Evolutionary conservation across 2,888 invertebrate genomes (phyloP).

Genomic region (Peribatodes rhomboidaria): DNA sequence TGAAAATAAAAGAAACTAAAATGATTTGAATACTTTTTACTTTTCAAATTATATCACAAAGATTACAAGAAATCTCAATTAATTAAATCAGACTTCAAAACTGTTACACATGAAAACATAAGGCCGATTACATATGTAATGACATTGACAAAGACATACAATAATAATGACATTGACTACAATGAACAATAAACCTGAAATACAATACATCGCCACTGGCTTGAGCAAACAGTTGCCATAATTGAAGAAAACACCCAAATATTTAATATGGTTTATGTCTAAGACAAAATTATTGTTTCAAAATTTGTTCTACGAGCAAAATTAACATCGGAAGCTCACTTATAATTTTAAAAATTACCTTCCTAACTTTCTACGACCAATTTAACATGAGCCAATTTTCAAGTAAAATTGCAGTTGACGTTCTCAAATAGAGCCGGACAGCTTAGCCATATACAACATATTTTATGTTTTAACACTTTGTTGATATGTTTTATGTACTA

Average conservation of each 20-base stretch:
- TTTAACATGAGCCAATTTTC: slow-evolving; percentile 41
- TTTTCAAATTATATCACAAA: slow-evolving; percentile 78
- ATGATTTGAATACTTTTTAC: slow-evolving; percentile 75
- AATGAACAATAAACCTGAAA: slow-evolving; percentile 43
- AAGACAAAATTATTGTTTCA: slow-evolving; percentile 73
- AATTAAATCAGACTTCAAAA: slow-evolving; percentile 69
- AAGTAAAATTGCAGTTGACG: slow-evolving; percentile 40
- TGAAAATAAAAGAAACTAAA: slow-evolving; percentile 73
- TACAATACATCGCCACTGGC: slow-evolving; percentile 58
- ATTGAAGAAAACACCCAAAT: slow-evolving; percentile 67
- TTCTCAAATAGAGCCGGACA: slow-evolving; percentile 55
- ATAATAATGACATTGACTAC: slow-evolving; percentile 22
- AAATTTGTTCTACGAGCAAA: slow-evolving; percentile 69
- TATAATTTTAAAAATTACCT: slow-evolving; percentile 56
- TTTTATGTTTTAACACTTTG: slow-evolving; percentile 62
- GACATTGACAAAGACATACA: slow-evolving; percentile 31
- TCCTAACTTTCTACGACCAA: slow-evolving; percentile 42
- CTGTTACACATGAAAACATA: slow-evolving; percentile 58
- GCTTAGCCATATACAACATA: slow-evolving; percentile 52
- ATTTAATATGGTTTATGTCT: slow-evolving; percentile 67
- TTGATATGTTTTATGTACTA: slow-evolving; percentile 85
- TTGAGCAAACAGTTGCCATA: slow-evolving; percentile 81
- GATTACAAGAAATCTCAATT: slow-evolving; percentile 77
- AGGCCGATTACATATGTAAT: slow-evolving; percentile 47
- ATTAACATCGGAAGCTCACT: slow-evolving; percentile 78